These are phyloP conservation scores for Turdus rufiventris DNA, from an alignment of 2,113 vertebrate species.

Conservation along the genomic window DNA sequence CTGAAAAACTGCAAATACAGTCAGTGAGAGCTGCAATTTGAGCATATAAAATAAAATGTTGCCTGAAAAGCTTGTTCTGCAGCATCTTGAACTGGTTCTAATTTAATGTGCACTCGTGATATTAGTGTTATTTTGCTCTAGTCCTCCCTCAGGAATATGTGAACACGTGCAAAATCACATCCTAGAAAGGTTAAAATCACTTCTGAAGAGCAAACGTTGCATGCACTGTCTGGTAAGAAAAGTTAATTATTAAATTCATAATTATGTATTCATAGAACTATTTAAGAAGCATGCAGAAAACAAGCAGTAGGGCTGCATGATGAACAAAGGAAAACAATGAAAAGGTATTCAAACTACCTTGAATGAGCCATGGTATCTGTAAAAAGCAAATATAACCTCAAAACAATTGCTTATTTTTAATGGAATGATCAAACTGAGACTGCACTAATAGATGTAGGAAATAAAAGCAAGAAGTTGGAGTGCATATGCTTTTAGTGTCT, in stretches of 20 bases:
- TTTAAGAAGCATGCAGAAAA: background rate
- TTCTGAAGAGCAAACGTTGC: background rate
- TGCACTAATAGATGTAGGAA: background rate
- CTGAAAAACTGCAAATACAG: background rate
- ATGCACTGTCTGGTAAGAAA: background rate
- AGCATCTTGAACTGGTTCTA: background rate
- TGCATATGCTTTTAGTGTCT: background rate
- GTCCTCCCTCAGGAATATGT: background rate
- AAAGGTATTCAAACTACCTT: background rate
- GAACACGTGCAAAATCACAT: background rate
- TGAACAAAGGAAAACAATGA: background rate
- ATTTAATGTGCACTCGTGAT: background rate
- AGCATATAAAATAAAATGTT: background rate
- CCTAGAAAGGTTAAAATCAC: background rate
- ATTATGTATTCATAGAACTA: background rate
- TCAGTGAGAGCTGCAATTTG: background rate
- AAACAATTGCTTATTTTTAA: background rate
- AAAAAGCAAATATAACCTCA: background rate
- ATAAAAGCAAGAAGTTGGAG: background rate
- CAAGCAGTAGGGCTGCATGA: background rate
- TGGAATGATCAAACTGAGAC: background rate
- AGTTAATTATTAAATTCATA: background rate
- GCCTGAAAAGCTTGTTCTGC: background rate
- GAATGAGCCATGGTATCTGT: background rate
- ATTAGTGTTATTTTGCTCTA: background rate